Conservation (phyloP, 2,888 invertebrate genomes). For the Drosophila fungiperda region DNA sequence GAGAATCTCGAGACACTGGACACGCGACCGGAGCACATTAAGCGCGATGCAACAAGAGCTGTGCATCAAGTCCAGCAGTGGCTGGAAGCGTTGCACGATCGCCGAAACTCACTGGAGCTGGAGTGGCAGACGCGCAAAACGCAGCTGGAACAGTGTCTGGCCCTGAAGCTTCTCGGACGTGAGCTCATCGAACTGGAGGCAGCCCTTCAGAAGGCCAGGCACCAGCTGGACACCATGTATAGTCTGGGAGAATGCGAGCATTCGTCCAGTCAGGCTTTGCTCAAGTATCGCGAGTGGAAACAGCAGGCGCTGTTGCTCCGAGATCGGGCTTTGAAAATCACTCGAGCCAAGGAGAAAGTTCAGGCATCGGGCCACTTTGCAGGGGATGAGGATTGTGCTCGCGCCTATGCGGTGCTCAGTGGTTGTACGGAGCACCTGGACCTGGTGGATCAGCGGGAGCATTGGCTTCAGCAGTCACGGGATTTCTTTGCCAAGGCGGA, state of each 20-base stretch:
- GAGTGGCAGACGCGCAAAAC: conserved; percentile 89
- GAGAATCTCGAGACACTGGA: conserved; percentile 91
- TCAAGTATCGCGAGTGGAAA: conserved; percentile 89
- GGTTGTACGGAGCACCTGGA: conserved; percentile 89
- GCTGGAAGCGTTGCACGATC: conserved; percentile 91
- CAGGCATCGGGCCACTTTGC: conserved; percentile 90
- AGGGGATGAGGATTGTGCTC: conserved; percentile 88
- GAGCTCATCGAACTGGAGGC: conserved; percentile 89
- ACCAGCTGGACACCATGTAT: conserved; percentile 86
- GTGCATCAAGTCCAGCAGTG: conserved; percentile 90
- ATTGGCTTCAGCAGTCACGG: conserved; percentile 88
- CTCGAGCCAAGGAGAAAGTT: conserved; percentile 91
- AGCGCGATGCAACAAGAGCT: conserved; percentile 86
- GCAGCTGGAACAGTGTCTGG: conserved; percentile 92
- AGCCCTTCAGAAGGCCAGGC: conserved; percentile 86
- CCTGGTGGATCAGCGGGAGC: conserved; percentile 89
- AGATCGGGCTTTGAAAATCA: conserved; percentile 91
- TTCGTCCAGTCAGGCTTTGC: conserved; percentile 89
- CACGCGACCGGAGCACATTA: conserved; percentile 89
- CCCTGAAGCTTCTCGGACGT: conserved; percentile 89
- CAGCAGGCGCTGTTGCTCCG: conserved; percentile 90
- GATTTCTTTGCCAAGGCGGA: conserved; percentile 90
- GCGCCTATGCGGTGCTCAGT: conserved; percentile 89
- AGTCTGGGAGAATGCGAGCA: conserved; percentile 89
- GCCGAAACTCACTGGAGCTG: conserved; percentile 89